A percentile compares a stretch with the other conserved stretches of the same genome.
Evolutionary conservation across 2,797 vertebrate genomes (phyloP).

Genomic region (Myotis planiceps): DNA sequence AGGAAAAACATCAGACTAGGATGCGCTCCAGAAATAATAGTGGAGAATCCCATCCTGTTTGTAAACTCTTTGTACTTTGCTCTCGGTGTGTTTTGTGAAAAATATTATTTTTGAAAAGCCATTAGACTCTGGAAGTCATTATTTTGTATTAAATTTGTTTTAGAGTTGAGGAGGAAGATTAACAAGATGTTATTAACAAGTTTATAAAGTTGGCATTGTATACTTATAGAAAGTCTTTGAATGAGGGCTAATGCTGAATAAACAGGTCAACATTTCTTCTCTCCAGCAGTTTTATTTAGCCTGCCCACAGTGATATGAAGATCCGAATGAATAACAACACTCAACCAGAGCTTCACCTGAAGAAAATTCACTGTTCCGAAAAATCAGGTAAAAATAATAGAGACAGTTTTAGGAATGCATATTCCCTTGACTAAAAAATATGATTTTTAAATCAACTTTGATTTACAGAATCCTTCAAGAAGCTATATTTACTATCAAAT

Average conservation of each 20-base stretch:
- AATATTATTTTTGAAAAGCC: slow-evolving; percentile 41
- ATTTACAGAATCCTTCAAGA: background rate
- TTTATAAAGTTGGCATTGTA: background rate
- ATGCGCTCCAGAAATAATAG: slow-evolving; percentile 72
- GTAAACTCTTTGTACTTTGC: slow-evolving; percentile 47
- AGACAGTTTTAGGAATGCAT: background rate
- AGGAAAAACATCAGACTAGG: slow-evolving; percentile 60
- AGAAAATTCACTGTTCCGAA: background rate
- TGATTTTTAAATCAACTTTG: background rate
- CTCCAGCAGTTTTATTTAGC: background rate
- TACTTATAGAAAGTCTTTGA: background rate
- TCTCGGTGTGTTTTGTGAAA: background rate
- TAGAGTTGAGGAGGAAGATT: background rate
- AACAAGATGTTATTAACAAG: background rate
- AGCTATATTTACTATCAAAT: background rate
- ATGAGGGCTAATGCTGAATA: background rate
- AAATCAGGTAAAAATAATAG: slow-evolving; percentile 36
- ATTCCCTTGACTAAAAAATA: background rate
- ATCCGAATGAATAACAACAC: background rate
- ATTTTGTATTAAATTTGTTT: slow-evolving; percentile 18
- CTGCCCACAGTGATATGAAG: background rate
- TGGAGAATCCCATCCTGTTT: slow-evolving; percentile 52
- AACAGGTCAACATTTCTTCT: slow-evolving; percentile 13
- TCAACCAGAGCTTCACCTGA: background rate
- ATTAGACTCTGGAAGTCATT: background rate